Conservation (phyloP, 2,797 vertebrate species). For the Enoplosus armatus region DNA sequence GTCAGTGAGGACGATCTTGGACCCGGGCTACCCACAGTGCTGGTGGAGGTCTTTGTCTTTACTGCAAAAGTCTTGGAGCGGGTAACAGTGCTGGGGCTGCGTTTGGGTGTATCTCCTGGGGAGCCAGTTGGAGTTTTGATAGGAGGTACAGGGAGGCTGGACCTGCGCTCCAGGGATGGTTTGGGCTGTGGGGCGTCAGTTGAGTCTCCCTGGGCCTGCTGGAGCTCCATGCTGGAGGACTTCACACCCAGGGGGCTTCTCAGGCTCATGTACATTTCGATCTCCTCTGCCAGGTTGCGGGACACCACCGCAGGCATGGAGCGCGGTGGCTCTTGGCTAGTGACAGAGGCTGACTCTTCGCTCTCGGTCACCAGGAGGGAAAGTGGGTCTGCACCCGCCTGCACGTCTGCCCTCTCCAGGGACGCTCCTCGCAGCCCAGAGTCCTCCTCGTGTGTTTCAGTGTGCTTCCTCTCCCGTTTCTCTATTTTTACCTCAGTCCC, state of each 20-base stretch:
- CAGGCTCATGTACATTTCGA: conserved; percentile 98
- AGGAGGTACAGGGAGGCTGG: conserved; percentile 90
- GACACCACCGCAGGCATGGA: conserved; percentile 87
- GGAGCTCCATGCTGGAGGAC: conserved; percentile 96
- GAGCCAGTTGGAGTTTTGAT: conserved; percentile 70
- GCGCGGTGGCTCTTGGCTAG: conserved; percentile 86
- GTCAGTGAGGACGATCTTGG: conserved; percentile 89
- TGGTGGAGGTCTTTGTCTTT: conserved; percentile 83
- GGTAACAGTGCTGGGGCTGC: conserved; percentile 86
- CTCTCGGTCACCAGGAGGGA: conserved; percentile 91
- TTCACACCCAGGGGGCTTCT: conserved; percentile 89
- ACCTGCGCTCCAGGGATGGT: conserved; percentile 87
- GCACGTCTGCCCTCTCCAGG: conserved; percentile 92
- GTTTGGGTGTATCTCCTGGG: conserved; percentile 75
- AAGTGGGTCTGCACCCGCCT: conserved; percentile 93
- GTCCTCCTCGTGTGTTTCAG: conserved; percentile 58
- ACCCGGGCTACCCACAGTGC: conserved; percentile 69
- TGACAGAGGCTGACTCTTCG: conserved; percentile 79
- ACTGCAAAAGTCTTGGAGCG: conserved; percentile 92
- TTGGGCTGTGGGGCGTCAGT: conserved; percentile 63
- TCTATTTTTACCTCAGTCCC: conserved; percentile 62
- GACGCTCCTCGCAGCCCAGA: conserved; percentile 64
- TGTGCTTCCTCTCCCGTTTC: conserved; percentile 59
- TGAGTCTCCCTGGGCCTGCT: conserved; percentile 73
- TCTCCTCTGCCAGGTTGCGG: conserved; percentile 96